These are phyloP conservation scores for Muscicapa comitata DNA, from an alignment of 2,797 vertebrate genomes.

Conservation along the genomic window DNA sequence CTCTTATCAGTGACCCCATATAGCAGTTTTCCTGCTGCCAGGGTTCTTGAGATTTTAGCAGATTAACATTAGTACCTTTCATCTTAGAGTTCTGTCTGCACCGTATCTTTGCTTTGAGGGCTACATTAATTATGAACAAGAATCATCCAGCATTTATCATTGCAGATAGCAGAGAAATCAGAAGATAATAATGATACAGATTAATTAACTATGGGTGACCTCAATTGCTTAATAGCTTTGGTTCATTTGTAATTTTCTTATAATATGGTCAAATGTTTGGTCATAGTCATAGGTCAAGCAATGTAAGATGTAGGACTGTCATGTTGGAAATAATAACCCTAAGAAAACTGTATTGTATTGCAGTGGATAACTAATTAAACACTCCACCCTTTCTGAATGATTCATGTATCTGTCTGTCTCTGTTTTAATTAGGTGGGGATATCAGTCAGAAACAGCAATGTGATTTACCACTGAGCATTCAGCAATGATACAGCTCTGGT, in stretches of 20 bases:
- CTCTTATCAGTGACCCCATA: neutral
- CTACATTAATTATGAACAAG: neutral
- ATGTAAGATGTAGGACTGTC: neutral
- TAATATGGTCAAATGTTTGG: neutral
- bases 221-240: neutral
- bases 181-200: neutral
- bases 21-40: neutral
- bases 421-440: neutral
- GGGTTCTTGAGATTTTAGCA: neutral
- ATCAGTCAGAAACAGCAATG: neutral
- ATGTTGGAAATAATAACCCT: neutral
- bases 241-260: neutral
- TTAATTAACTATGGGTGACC: neutral
- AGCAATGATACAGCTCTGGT: neutral
- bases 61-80: neutral
- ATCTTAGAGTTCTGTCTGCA: neutral
- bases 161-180: neutral
- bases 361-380: slow-evolving; percentile 3
- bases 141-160: neutral
- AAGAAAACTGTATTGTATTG: neutral
- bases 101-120: neutral
- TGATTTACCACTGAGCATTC: neutral
- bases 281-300: neutral
- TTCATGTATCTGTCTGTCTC: neutral
- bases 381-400: neutral